Evolutionary conservation across 2,113 vertebrate genomes (phyloP).

Genomic region (Prinia subflava): DNA sequence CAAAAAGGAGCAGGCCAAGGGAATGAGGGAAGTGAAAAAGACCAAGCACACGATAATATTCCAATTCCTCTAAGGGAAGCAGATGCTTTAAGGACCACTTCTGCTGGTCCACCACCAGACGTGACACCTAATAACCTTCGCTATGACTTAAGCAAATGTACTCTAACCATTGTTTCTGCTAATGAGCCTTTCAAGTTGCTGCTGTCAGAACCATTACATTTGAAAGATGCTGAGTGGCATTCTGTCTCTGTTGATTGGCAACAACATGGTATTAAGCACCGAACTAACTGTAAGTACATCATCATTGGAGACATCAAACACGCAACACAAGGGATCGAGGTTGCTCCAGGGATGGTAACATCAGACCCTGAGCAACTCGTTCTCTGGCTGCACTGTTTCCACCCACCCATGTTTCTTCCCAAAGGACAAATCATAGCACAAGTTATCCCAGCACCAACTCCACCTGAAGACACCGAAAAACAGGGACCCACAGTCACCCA

Average conservation of each 20-base stretch:
- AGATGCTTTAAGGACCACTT: no score
- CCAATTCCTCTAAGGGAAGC: no score
- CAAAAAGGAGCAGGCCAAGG: not conserved
- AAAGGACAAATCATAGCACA: no score
- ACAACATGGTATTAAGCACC: not conserved
- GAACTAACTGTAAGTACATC: not conserved
- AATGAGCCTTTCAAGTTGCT: not conserved
- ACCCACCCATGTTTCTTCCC: not conserved
- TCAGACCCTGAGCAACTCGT: not conserved
- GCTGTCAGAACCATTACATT: not conserved
- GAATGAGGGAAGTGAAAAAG: not conserved
- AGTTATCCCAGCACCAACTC: no score
- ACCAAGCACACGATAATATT: no score
- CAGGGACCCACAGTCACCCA: no score
- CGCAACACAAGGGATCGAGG: not conserved
- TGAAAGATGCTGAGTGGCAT: not conserved
- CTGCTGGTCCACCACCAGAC: no score
- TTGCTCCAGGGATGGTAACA: not conserved
- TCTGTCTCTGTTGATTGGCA: not conserved
- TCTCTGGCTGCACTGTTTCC: not conserved
- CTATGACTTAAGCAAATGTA: not conserved
- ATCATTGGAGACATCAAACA: no score
- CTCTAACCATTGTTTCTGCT: not conserved
- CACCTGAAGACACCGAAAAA: no score
- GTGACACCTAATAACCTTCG: no score